Base-by-base conservation (phyloP, 2,797 vertebrate species). In the Chromobotia macracanthus region DNA sequence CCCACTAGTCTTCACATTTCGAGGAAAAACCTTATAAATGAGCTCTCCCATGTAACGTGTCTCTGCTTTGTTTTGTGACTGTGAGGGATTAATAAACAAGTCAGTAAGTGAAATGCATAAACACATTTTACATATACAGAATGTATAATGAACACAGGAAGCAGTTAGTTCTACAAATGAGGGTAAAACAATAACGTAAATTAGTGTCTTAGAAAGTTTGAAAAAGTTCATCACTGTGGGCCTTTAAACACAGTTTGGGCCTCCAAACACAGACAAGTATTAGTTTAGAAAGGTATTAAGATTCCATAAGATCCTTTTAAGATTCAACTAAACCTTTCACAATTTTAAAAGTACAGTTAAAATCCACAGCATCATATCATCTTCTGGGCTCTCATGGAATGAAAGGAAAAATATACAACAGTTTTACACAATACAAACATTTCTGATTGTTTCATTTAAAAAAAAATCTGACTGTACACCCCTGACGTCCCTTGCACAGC, bases 391-490 rank as follows among this genome's bases (percentile, higher is more conserved):
- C 21, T 25, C 35, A 55, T 46, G 60, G 35, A 66, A 72, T 60
- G 19, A 64, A 61, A 69, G 72, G 28, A 18, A 46, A 63, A 70
- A 72, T 63, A 53, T 46, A 70, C 31, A 60, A 19, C 63, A 21
- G 55, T 80, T 70, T 21, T 58, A 55, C 21, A 19, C 21, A 63
- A 65, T 72, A 65, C 5, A 66, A 72, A 72, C 72, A 31, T 38
- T 38, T 3, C 3, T n/a, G n/a, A n/a, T n/a, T n/a, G n/a, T n/a
- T n/a, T n/a, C n/a, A n/a, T n/a, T n/a, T 80, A 72, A 64, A 51
- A 78, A 38, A 66, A 51, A 66, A 2, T 41, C 5, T n/a, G 31
- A 58, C 78, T 80, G 50, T 80, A 80, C 71, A 74, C 61, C 64
- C 63, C 38, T 73, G 68, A 72, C 31, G 7, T 65, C 38, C 68